These are phyloP conservation scores for Artemia franciscana DNA, from an alignment of 1,140 invertebrate species.

Conservation along the genomic window DNA sequence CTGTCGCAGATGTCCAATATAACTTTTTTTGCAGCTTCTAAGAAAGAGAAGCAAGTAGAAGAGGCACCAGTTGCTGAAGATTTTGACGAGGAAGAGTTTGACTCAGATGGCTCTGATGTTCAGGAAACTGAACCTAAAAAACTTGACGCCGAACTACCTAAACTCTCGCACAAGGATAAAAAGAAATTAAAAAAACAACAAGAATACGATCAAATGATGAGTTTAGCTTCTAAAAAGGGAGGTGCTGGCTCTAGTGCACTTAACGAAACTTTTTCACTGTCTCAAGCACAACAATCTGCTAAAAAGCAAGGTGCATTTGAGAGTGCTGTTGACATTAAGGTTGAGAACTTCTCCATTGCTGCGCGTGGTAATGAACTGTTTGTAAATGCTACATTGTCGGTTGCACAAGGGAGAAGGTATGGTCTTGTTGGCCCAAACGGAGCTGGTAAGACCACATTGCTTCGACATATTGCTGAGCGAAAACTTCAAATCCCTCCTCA, in stretches of 20 bases:
- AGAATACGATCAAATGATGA: conserved; percentile 77
- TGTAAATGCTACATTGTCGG: conserved; percentile 81
- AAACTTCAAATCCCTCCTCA: conserved; percentile 78
- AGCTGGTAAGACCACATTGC: conserved; percentile 94
- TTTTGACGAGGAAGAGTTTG: no score
- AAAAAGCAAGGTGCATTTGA: conserved; percentile 64
- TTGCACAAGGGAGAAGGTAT: conserved; percentile 80
- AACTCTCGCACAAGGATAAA: conserved; percentile 13
- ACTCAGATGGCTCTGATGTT: no score
- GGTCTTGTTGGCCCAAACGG: conserved; percentile 97
- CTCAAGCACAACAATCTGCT: conserved; percentile 65
- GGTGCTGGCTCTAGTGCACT: conserved; percentile 65
- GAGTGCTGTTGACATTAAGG: conserved; percentile 91
- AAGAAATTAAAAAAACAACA: conserved; percentile 28
- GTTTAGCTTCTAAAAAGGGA: conserved; percentile 61
- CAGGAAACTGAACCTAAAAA: no score
- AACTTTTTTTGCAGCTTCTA: no score
- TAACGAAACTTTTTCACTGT: conserved; percentile 86
- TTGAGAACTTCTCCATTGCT: conserved; percentile 93
- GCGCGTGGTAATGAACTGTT: conserved; percentile 95
- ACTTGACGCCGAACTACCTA: conserved; percentile 3
- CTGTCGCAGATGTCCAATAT: no score
- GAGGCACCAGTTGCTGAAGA: no score
- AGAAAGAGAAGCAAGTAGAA: no score
- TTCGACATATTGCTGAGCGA: conserved; percentile 71